Percentiles rank a stretch among this genome's conserved stretches.
Evolutionary conservation across 2,888 invertebrate species (phyloP).

Genomic region (Acanthosepion pharaonis): DNA sequence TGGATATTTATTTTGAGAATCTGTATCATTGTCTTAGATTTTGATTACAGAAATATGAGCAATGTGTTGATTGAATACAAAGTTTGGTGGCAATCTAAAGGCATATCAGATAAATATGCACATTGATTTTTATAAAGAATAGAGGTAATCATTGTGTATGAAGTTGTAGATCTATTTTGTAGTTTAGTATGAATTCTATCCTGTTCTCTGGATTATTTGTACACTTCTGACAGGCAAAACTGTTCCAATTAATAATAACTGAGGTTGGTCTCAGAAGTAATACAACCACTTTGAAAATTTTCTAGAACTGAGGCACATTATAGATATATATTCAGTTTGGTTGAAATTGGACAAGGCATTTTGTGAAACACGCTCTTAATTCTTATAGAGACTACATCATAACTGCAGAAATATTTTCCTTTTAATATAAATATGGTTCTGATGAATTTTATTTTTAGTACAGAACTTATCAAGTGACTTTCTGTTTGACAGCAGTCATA

Average conservation of each 20-base stretch:
- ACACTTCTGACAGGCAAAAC: not conserved
- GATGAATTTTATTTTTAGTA: not conserved
- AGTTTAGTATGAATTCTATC: not conserved
- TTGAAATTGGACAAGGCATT: not conserved
- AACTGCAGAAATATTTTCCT: not conserved
- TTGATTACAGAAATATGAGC: no score
- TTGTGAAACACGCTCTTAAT: not conserved
- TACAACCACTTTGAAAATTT: not conserved
- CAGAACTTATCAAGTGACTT: not conserved
- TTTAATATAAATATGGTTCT: not conserved
- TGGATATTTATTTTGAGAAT: no score
- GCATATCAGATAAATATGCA: not conserved
- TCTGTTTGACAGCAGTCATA: not conserved
- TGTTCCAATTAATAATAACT: not conserved
- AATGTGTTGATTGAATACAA: not conserved
- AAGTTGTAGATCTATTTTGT: not conserved
- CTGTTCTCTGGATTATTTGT: not conserved
- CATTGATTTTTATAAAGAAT: not conserved
- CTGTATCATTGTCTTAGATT: no score
- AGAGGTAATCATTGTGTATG: not conserved
- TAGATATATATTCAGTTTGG: not conserved
- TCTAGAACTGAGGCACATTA: not conserved
- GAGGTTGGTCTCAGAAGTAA: not conserved
- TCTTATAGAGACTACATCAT: not conserved
- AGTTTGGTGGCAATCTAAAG: not conserved